Conservation (phyloP, 1,140 invertebrate genomes). For the Metaphire vulgaris region DNA sequence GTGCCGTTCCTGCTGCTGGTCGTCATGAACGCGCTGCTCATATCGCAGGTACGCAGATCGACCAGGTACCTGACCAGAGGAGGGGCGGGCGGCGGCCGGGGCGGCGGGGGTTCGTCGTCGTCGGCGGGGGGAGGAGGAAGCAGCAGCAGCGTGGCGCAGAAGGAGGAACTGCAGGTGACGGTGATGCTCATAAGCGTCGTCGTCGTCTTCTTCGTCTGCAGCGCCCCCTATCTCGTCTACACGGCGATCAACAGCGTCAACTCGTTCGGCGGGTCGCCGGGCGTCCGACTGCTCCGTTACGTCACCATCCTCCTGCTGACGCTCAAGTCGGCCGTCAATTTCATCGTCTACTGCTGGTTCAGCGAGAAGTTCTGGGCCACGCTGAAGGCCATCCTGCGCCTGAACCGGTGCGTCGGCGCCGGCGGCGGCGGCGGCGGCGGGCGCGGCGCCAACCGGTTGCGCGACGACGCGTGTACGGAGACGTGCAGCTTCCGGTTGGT, state of each 20-base stretch:
- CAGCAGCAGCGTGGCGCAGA: constrained; percentile 51
- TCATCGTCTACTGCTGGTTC: constrained; percentile 69
- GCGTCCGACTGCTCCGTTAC: constrained; percentile 24
- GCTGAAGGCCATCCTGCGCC: constrained; percentile 60
- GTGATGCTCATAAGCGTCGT: constrained; percentile 68
- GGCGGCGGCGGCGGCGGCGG: too few species aligned
- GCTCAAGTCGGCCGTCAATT: constrained; percentile 65
- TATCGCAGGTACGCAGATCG: constrained; percentile 58
- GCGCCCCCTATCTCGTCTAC: constrained; percentile 56
- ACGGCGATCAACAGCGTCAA: constrained; percentile 58
- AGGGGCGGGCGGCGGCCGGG: too few species aligned
- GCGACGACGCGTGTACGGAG: too few species aligned
- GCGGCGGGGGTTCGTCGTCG: constrained; percentile 28
- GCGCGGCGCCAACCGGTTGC: too few species aligned
- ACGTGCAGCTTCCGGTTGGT: too few species aligned
- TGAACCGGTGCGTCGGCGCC: constrained; percentile 29
- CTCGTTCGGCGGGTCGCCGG: constrained; percentile 30
- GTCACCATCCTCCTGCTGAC: constrained; percentile 60
- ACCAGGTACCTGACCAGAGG: constrained; percentile 44
- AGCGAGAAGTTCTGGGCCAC: constrained; percentile 70
- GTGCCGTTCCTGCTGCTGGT: constrained; percentile 62
- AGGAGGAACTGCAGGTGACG: constrained; percentile 64
- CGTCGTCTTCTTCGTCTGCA: constrained; percentile 66
- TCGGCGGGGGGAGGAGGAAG: constrained; percentile 24
- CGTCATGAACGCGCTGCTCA: constrained; percentile 66